Percentiles rank a stretch among this genome's conserved stretches.
Conservation (phyloP, 2,113 vertebrate genomes). For the Stercorarius parasiticus region DNA sequence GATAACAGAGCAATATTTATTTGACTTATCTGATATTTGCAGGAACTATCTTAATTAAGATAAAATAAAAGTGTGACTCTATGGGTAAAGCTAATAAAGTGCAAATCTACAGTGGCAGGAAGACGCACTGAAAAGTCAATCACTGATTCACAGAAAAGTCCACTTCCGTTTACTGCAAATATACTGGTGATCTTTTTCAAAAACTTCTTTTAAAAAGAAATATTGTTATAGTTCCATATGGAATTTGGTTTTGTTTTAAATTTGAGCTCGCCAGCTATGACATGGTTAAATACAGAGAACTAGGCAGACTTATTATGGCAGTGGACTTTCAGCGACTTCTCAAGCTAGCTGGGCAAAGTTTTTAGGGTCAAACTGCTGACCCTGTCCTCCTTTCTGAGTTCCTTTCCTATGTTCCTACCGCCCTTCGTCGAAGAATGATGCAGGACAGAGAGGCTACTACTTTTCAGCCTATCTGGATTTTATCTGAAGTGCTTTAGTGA, state of each 20-base stretch:
- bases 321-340: constrained; percentile 57
- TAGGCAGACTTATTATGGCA: neutral
- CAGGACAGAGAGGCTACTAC: neutral
- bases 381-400: constrained; percentile 37
- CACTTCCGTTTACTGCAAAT: neutral
- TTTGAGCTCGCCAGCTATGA: neutral
- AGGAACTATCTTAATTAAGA: neutral
- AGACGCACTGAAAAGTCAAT: neutral
- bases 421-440: neutral
- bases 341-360: constrained; percentile 63
- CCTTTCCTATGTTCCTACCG: neutral
- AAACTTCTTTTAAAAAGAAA: neutral
- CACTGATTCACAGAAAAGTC: neutral
- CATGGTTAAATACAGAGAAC: neutral
- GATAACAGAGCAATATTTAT: neutral
- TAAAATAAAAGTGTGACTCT: neutral
- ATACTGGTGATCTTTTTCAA: neutral
- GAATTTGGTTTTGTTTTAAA: neutral
- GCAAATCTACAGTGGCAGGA: neutral
- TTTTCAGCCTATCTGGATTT: neutral
- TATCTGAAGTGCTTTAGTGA: neutral
- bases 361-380: constrained; percentile 56
- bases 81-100: neutral
- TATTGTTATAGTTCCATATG: neutral
- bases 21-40: neutral